phyloP scores from a whole-genome alignment of 2,797 vertebrate genomes.

The Rachycentron canadum region DNA sequence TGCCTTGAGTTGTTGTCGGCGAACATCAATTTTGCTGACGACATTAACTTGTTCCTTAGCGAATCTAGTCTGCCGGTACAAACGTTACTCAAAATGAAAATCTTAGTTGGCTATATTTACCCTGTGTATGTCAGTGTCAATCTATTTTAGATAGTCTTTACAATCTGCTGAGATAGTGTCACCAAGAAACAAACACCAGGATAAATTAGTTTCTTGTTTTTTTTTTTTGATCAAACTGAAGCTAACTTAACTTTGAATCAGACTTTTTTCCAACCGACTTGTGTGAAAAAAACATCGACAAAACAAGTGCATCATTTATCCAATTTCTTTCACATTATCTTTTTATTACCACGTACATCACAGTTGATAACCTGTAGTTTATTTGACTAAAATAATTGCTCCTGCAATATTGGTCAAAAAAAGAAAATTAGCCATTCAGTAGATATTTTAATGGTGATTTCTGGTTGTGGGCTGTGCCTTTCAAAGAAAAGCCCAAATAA shows the following conservation, averaged over 20 bases:
- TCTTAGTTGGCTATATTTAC: no score
- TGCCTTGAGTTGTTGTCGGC: no score
- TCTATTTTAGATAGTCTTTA: no score
- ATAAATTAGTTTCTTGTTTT: not conserved
- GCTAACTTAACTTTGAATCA: not conserved
- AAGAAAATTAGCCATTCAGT: not conserved
- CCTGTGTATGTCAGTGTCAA: not conserved
- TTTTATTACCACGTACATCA: not conserved
- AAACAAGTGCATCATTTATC: not conserved
- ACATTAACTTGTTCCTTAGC: no score
- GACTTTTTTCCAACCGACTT: not conserved
- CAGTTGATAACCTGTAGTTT: not conserved
- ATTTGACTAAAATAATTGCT: not conserved
- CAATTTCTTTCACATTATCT: not conserved
- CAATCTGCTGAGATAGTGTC: not conserved
- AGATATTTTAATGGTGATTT: slow-evolving; percentile 36
- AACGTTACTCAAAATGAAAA: no score
- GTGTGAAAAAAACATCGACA: not conserved
- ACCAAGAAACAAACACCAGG: not conserved
- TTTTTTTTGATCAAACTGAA: not conserved
- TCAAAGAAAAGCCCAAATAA: slow-evolving; percentile 52
- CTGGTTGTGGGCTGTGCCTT: slow-evolving; percentile 20
- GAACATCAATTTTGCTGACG: no score
- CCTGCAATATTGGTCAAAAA: not conserved
- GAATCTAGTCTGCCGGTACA: no score